Evolutionary conservation across 2,888 invertebrate species (phyloP).

Genomic region (Drosophila hamatofila): DNA sequence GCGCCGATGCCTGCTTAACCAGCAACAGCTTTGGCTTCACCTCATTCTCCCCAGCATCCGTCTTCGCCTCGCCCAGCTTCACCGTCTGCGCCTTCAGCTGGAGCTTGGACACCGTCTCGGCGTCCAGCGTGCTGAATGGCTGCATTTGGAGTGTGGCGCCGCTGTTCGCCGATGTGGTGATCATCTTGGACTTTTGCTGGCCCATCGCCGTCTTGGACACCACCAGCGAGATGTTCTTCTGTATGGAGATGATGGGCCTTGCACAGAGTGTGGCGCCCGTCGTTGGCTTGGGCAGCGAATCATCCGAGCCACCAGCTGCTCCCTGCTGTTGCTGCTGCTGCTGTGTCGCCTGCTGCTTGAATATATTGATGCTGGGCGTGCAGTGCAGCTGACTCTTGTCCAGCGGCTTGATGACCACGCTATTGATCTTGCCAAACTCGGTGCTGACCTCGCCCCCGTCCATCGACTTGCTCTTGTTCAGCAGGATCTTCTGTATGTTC

Average conservation of each 20-base stretch:
- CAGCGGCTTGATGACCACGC: constrained; percentile 67
- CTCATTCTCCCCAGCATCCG: constrained; percentile 24
- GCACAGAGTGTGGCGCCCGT: constrained; percentile 49
- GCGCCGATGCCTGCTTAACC: constrained; percentile 39
- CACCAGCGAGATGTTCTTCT: constrained; percentile 74
- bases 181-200: constrained; percentile 67
- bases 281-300: constrained; percentile 38
- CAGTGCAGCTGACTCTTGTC: constrained; percentile 64
- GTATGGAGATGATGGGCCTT: constrained; percentile 70
- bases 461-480: constrained; percentile 64
- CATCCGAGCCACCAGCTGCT: constrained; percentile 87
- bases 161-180: constrained; percentile 54
- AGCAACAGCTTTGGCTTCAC: constrained; percentile 50
- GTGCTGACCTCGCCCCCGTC: constrained; percentile 37
- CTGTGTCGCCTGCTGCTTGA: constrained; percentile 84
- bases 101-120: constrained; percentile 27
- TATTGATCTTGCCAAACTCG: constrained; percentile 66
- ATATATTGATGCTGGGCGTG: constrained; percentile 63
- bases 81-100: constrained; percentile 49
- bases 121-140: constrained; percentile 22
- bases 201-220: constrained; percentile 67
- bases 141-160: constrained; percentile 52
- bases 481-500: constrained; percentile 69
- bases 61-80: constrained; percentile 43
- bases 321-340: constrained; percentile 16